Evolutionary conservation across 2,113 vertebrate genomes (phyloP), one percentile per base, ranked within the genome.

Genomic region (Ciconia stormi): DNA sequence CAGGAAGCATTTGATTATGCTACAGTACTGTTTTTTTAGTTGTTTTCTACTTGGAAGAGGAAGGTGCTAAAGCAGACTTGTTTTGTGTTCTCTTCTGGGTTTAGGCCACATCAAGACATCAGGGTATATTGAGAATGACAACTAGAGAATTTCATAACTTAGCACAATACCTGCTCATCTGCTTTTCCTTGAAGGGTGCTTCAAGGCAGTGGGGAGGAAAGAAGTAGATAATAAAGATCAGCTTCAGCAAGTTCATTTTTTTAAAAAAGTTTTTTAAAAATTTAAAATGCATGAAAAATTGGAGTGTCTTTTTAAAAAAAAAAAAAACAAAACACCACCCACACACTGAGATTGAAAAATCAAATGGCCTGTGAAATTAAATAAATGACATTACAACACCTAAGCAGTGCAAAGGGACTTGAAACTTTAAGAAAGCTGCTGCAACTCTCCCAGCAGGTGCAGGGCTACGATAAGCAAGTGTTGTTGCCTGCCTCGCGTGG

Each of bases 351-450:
- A 85, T 9, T 46, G 38, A 62, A 49, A 53, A 86, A 67, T 42
- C 44, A 92, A 93, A 70, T 66, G 42, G 27, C n/a, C 71, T 61
- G 62, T 83, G 89, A 90, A 83, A 77, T 66, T 32, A 81, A 83
- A 66, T 72, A 82, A 82, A 47, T 56, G 53, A 76, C 17, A 42
- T n/a, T 16, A 38, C 26, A 77, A 36, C 34, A 63, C 8, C 5
- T 34, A 58, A 63, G 34, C 23, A 42, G 55, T 30, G 22, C 15
- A n/a, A 59, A 55, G 40, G 46, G 20, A 76, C 29, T 7, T 27
- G 27, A 58, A 53, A 30, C 10, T 47, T 69, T 11, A 47, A 69
- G 30, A n/a, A 7, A 19, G 77, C 36, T 73, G 16, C 40, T 67
- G 26, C 25, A n/a, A 11, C 13, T 40, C 26, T 34, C 13, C 44